These are phyloP conservation scores for Prochilodus magdalenae DNA, from an alignment of 2,113 vertebrate genomes.

Conservation along the genomic window DNA sequence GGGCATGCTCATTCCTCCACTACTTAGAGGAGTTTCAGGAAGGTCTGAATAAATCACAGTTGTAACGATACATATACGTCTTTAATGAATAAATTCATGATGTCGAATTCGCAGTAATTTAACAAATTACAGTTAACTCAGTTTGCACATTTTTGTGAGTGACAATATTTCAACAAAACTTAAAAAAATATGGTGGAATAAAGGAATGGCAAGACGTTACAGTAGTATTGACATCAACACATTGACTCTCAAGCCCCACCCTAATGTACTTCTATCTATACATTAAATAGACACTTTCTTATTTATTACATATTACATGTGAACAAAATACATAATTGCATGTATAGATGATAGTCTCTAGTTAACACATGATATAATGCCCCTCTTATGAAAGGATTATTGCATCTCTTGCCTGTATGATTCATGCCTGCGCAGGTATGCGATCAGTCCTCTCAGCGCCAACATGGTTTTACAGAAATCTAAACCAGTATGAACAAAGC, in stretches of 20 bases:
- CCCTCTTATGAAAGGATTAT: conserved; percentile 75
- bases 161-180: conserved; percentile 8
- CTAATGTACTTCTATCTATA: conserved; percentile 40
- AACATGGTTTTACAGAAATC: conserved; percentile 22
- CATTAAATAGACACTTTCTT: conserved; percentile 52
- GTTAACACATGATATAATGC: conserved; percentile 74
- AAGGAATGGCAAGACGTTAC: conserved; percentile 24
- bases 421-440: conserved; percentile 51
- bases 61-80: conserved; percentile 29
- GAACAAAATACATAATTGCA: conserved; percentile 78
- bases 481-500: conserved; percentile 25
- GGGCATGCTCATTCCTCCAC: not conserved
- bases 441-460: conserved; percentile 47
- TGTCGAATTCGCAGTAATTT: conserved; percentile 22
- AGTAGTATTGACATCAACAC: conserved; percentile 28
- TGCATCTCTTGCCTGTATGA: conserved; percentile 69
- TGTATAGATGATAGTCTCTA: conserved; percentile 65
- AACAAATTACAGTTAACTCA: conserved; percentile 3
- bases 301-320: conserved; percentile 76
- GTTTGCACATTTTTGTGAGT: not conserved
- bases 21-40: not conserved
- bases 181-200: not conserved
- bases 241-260: not conserved
- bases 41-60: conserved; percentile 27
- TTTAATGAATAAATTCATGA: conserved; percentile 31